These are phyloP conservation scores for Acanthococcus lagerstroemiae DNA, from an alignment of 2,888 invertebrate genomes.

Conservation along the genomic window DNA sequence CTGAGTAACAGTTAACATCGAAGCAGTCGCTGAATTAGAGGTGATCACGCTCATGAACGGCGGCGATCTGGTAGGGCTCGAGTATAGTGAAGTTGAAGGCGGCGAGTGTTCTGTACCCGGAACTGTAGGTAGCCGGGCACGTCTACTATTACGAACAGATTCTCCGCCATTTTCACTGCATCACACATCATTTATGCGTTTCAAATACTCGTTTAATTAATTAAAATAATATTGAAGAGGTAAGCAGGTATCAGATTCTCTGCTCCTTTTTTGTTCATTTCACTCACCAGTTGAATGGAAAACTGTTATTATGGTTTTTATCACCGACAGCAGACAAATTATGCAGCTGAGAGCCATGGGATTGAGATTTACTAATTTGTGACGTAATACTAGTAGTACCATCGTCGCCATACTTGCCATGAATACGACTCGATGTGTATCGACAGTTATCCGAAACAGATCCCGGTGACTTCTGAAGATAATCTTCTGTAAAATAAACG, in stretches of 20 bases:
- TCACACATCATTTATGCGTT: background rate
- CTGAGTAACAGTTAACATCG: no score
- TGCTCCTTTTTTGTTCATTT: no score
- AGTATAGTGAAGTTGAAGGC: constrained; percentile 41
- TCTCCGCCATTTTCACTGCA: constrained; percentile 15
- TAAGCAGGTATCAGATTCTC: background rate
- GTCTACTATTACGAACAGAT: constrained; percentile 36
- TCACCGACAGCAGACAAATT: no score
- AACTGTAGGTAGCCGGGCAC: constrained; percentile 51
- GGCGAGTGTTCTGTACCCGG: constrained; percentile 47
- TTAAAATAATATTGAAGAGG: background rate
- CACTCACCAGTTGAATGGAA: background rate
- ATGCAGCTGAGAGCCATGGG: constrained; percentile 87
- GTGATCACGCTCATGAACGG: no score
- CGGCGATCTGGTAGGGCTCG: constrained; percentile 53
- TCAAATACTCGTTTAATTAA: background rate
- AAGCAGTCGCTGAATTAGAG: no score
- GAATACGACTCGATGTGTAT: constrained; percentile 4
- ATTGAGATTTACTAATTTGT: constrained; percentile 75
- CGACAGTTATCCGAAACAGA: constrained; percentile 21
- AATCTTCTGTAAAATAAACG: constrained; percentile 6
- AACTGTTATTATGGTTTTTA: constrained; percentile 39
- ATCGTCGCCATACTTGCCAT: constrained; percentile 40
- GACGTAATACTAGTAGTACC: constrained; percentile 43
- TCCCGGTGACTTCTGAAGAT: constrained; percentile 23